Conservation (phyloP, 2,888 invertebrate genomes). For the Troides helena region DNA sequence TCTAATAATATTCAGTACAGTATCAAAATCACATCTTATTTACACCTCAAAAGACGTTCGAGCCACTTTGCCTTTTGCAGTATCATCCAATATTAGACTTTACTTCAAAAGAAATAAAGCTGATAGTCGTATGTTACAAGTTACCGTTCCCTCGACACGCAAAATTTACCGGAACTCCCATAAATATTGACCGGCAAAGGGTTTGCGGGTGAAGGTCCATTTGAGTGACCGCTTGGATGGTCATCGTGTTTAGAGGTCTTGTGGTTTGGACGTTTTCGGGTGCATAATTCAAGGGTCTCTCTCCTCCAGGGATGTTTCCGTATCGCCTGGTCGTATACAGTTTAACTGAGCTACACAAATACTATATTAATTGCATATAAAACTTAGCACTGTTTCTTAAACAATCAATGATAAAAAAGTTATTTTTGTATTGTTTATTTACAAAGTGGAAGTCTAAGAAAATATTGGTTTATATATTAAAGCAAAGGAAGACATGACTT, state of each 20-base stretch:
- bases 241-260: constrained; percentile 40
- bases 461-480: too few species aligned
- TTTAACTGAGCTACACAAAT: not conserved
- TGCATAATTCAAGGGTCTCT: constrained; percentile 53
- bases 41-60: constrained; percentile 13
- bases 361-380: not conserved
- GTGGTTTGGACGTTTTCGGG: constrained; percentile 43
- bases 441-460: too few species aligned
- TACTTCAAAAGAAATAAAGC: constrained; percentile 4
- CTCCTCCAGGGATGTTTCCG: constrained; percentile 38
- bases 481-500: too few species aligned
- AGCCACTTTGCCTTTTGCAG: not conserved
- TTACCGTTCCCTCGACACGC: constrained; percentile 37
- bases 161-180: constrained; percentile 55
- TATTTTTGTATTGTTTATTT: too few species aligned
- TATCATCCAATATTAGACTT: not conserved
- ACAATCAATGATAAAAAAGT: not conserved
- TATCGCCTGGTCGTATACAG: constrained; percentile 20
- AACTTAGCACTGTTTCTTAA: not conserved
- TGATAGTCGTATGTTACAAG: constrained; percentile 17
- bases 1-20: constrained; percentile 6
- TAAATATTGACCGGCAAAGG: constrained; percentile 63
- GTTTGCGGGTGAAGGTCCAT: constrained; percentile 56
- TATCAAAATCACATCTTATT: constrained; percentile 14
- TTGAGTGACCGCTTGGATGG: constrained; percentile 54